phyloP scores from a whole-genome alignment of 2,888 invertebrate genomes.

The Idaea biselata region DNA sequence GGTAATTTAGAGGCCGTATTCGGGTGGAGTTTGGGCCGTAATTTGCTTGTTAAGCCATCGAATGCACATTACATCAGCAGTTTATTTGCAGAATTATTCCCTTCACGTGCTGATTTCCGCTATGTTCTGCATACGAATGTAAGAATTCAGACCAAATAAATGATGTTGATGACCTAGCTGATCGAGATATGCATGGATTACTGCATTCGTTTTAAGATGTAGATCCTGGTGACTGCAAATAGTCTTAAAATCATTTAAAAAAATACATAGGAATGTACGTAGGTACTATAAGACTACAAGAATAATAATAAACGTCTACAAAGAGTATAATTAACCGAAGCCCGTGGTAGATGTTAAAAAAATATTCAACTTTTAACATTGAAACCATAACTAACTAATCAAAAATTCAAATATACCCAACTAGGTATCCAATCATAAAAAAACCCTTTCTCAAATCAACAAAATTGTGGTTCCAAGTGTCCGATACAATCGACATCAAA shows the following conservation, averaged over 20 bases:
- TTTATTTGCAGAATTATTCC: conserved; percentile 35
- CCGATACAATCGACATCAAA: conserved; percentile 25
- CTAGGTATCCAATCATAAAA: background rate
- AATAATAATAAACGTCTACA: background rate
- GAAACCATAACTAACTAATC: background rate
- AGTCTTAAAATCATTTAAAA: too few relatives aligned
- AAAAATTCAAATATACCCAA: too few relatives aligned
- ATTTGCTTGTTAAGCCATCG: conserved; percentile 29
- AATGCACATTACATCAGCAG: conserved; percentile 46
- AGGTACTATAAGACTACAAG: background rate
- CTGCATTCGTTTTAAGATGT: background rate
- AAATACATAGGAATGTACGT: too few relatives aligned
- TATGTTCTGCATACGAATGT: conserved; percentile 48
- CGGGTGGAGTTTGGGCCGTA: conserved; percentile 22
- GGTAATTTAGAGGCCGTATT: conserved; percentile 20
- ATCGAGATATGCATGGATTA: conserved; percentile 18
- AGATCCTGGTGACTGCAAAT: background rate
- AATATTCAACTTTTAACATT: background rate
- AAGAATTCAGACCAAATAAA: conserved; percentile 25
- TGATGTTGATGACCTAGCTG: conserved; percentile 50
- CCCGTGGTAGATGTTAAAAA: background rate
- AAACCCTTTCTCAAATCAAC: conserved; percentile 1
- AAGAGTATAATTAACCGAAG: background rate
- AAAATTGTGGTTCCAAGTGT: conserved; percentile 12
- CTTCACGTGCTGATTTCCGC: conserved; percentile 44